Evolutionary conservation across 2,797 vertebrate genomes (phyloP).

Genomic region (Florisuga fusca): DNA sequence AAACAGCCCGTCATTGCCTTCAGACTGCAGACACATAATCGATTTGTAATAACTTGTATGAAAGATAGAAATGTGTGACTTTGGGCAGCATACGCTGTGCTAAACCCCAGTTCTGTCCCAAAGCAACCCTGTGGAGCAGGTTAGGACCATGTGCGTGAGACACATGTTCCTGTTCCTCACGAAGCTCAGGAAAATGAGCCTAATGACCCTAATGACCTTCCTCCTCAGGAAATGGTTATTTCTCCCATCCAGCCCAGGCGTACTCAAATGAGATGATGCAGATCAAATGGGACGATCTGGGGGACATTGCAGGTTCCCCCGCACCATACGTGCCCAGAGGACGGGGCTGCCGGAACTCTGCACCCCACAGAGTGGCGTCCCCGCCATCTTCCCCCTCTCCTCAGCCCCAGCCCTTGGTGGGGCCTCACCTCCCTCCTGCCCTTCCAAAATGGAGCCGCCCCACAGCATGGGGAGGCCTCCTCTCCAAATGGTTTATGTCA

Average conservation of each 20-base stretch:
- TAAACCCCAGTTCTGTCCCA: background rate
- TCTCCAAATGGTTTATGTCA: conserved; percentile 44
- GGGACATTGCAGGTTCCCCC: background rate
- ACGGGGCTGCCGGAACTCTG: accelerated
- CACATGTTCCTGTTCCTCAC: accelerated
- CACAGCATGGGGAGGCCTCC: accelerated
- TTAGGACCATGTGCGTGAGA: no score
- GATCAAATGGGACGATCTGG: no score
- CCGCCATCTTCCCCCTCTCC: accelerated
- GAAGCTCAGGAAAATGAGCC: no score
- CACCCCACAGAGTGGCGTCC: accelerated
- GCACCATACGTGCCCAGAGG: accelerated
- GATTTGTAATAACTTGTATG: background rate
- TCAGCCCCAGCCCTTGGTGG: accelerated
- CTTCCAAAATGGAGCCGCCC: background rate
- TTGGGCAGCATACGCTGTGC: background rate
- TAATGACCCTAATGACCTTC: no score
- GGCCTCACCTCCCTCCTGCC: background rate
- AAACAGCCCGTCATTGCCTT: background rate
- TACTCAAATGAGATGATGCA: accelerated
- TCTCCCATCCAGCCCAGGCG: background rate
- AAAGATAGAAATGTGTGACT: accelerated
- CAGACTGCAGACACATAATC: accelerated
- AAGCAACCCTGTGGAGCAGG: background rate
- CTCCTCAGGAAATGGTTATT: background rate